Base-by-base conservation (phyloP, 1,140 invertebrate genomes). In the Plodia interpunctella region DNA sequence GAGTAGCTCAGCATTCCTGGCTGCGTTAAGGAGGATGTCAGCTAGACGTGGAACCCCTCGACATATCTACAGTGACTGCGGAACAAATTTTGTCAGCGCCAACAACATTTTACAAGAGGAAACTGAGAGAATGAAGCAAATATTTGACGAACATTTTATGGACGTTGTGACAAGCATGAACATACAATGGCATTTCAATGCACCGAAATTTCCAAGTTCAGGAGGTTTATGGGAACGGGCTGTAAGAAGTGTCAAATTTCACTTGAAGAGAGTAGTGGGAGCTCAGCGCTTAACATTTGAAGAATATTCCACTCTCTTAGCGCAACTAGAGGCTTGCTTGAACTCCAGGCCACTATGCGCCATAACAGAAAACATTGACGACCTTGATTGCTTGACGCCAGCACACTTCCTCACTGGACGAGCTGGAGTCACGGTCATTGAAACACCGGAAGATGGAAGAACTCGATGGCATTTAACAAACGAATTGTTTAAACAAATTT, bases 11-110 rank as follows among this genome's bases (percentile, higher is more conserved):
- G 66, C 70, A 11, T 89, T 88, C 64, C 49, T 90, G 10, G 69
- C 74, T 38, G 71, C 78, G n/a, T 53, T 91, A 0, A 63, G 73
- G 19, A 44, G 88, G 21, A 90, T 91, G 69, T 74, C 90, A n/a
- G 69, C 79, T 13, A 60, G 82, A 25, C 62, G 85, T 49, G 82
- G 81, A 44, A 55, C 68, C 32, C 67, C 76, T 2, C 38, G 28
- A 8, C 35, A 75, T 49, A 65, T 88, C 10, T 76, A 73, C 49
- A 78, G 66, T 15, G 90, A 90, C 54, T 76, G 74, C 59, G 80
- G 80, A 15, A 86, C 78, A 1, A 86, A 88, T 60, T 90, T 90
- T 63, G 50, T 68, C 5, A 82, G 79, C 3, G 67, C 60, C 10
- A 62, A 65, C 35, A 49, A 49, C 6, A 60, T 51, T 10, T 6